These are phyloP conservation scores for Batillaria attramentaria DNA, from an alignment of 1,140 invertebrate genomes.

Conservation along the genomic window DNA sequence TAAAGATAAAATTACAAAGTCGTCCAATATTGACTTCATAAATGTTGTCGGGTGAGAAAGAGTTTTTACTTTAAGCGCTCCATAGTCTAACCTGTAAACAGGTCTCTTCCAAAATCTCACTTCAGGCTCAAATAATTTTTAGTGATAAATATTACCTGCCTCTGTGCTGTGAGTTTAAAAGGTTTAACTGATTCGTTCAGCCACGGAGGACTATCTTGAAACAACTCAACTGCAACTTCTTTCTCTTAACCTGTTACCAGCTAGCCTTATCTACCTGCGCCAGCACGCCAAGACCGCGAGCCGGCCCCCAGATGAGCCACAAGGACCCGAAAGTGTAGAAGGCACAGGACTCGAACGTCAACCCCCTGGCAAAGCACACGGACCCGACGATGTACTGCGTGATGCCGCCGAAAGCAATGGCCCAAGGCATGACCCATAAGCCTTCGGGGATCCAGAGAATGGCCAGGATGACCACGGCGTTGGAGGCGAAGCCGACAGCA, in stretches of 20 bases:
- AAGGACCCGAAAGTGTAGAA: conserved; percentile 51
- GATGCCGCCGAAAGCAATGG: conserved; percentile 49
- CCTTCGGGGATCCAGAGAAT: conserved; percentile 47
- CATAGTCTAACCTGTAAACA: too few species aligned
- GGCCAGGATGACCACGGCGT: conserved; percentile 50
- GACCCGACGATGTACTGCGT: conserved; percentile 53
- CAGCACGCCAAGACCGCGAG: conserved; percentile 41
- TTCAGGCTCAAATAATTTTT: background rate
- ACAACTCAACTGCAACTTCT: too few species aligned
- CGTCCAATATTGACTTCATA: too few species aligned
- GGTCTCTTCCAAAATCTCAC: too few species aligned
- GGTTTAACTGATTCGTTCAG: too few species aligned
- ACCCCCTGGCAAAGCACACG: conserved; percentile 53
- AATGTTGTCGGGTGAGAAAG: too few species aligned
- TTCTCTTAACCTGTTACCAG: too few species aligned
- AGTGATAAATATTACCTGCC: too few species aligned
- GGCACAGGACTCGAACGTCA: conserved; percentile 58
- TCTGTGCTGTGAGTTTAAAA: too few species aligned
- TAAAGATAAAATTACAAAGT: too few species aligned
- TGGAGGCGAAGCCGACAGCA: conserved; percentile 52
- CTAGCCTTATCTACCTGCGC: conserved; percentile 28
- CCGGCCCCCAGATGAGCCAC: conserved; percentile 59
- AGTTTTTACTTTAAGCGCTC: too few species aligned
- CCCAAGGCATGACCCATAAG: conserved; percentile 49
- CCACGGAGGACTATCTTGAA: too few species aligned